These are phyloP conservation scores for Ctenicera cuprea DNA, from an alignment of 2,888 invertebrate species.

Conservation along the genomic window DNA sequence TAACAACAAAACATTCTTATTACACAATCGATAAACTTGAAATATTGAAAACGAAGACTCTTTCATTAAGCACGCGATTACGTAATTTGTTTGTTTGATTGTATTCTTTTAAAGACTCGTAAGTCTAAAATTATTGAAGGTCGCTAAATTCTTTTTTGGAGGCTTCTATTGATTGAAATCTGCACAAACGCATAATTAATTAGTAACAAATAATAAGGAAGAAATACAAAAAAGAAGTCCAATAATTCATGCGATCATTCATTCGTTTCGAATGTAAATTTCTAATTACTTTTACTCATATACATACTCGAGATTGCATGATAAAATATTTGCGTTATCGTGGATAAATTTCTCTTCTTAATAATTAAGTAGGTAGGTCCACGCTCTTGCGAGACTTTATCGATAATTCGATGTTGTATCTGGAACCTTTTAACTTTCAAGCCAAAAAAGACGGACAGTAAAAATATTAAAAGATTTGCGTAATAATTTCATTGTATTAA, in stretches of 20 bases:
- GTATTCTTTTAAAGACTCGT: background rate
- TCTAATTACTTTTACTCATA: conserved; percentile 23
- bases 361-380: conserved; percentile 25
- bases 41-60: background rate
- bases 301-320: background rate
- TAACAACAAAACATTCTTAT: no score
- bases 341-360: conserved; percentile 17
- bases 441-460: no score
- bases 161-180: no score
- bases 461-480: no score
- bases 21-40: no score
- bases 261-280: background rate
- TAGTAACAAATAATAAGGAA: no score
- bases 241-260: background rate
- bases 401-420: background rate
- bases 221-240: background rate
- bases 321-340: conserved; percentile 8
- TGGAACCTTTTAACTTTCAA: no score
- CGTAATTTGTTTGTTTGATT: conserved; percentile 10
- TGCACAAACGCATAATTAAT: no score
- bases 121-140: background rate
- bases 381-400: background rate
- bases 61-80: background rate
- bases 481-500: no score
- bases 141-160: background rate